Evolutionary conservation across 2,888 invertebrate genomes (phyloP).

Genomic region (Hyposoter didymator): DNA sequence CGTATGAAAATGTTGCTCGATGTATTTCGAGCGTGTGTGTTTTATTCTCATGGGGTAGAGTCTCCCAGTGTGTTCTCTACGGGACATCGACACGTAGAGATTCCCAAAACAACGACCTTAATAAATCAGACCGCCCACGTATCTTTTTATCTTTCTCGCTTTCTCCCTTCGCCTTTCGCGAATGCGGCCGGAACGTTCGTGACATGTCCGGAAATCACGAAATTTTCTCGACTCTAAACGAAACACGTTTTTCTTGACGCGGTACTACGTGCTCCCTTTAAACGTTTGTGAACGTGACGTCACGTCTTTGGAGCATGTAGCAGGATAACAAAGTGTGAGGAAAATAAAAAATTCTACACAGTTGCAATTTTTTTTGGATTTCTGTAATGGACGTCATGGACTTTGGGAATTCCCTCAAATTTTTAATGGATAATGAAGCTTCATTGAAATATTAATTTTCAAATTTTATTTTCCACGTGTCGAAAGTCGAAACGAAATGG

Average conservation of each 20-base stretch:
- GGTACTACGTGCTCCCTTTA: conserved; percentile 46
- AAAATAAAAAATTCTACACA: background rate
- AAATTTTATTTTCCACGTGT: background rate
- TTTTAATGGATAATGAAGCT: no score
- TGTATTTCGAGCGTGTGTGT: background rate
- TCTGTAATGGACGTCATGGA: no score
- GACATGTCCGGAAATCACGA: conserved; percentile 37
- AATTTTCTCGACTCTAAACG: conserved; percentile 2
- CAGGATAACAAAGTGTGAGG: background rate
- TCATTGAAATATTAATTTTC: background rate
- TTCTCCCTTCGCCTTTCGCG: conserved; percentile 19
- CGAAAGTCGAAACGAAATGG: background rate
- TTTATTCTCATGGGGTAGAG: background rate
- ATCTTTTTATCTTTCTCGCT: background rate
- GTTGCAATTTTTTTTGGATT: background rate
- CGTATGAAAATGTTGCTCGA: background rate
- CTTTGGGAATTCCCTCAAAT: no score
- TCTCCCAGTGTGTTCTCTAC: conserved; percentile 33
- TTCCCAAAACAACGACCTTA: conserved; percentile 56
- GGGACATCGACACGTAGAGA: conserved; percentile 57
- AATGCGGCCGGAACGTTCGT: conserved; percentile 23
- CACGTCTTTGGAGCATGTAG: background rate
- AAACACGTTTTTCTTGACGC: background rate
- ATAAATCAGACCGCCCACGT: conserved; percentile 64
- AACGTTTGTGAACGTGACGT: conserved; percentile 4